Base-by-base conservation (phyloP, 2,888 invertebrate genomes). In the Trichopoda pennipes region DNA sequence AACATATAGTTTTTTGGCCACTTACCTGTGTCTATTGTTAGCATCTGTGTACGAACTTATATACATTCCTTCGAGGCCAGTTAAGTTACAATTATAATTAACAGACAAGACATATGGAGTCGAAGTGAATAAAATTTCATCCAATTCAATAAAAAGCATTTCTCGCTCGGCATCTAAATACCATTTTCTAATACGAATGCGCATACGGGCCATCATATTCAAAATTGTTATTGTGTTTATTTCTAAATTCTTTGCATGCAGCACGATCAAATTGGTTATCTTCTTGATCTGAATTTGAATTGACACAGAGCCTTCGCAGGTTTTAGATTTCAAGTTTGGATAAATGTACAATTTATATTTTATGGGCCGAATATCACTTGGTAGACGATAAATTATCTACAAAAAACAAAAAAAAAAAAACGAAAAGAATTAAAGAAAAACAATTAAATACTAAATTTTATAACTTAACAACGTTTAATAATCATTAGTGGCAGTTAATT, bases 31-130 rank as follows among this genome's bases (percentile, higher is more conserved):
- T 2, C 86, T 84, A 23, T 90, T 90, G 0, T 85, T 69, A 6
- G 75, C 87, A 86, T 91, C 87, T 70, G 89, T 91, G 84, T 96
- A 94, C 14, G 92, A 92, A 83, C 95, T 95, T 63, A 93, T 92
- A 90, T 96, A 96, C 83, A 95, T 92, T 19, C 96, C 96, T 77
- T 94, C 93, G 86, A 95, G 94, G 78, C 93, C 93, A 80, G 92
- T 93, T 87, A 96, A 91, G 76, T 92, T 92, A 1, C 96, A 95
- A 80, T 91, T 90, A 86, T 94, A 96, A 70, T 93, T 92, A 60
- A 95, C 92, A 44, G 91, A 89, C 7, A 96, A 88, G 19, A 90
- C 91, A 87, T 94, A 94, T 19, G 89, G 90, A 79, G 86, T 86
- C n/a, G 88, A 90, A 55, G 80, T 47, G 17, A 81, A 75, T 38